Conservation (phyloP, 2,113 vertebrate genomes). For the Gallinago media region DNA sequence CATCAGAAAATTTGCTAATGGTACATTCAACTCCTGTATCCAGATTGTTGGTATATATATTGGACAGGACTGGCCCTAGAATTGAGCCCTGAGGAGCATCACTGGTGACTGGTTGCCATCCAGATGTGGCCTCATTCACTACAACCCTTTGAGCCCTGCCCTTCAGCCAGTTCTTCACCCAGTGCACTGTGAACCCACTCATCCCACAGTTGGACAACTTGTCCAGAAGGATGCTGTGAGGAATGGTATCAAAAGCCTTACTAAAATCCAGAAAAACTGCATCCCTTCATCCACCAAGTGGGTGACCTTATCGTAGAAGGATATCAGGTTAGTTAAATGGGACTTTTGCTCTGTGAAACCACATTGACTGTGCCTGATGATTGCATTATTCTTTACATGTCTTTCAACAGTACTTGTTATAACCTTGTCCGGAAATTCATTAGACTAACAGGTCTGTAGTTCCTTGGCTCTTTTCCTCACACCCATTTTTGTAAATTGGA, state of each 20-base stretch:
- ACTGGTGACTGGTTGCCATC: not conserved
- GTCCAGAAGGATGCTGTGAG: not conserved
- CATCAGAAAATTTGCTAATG: not conserved
- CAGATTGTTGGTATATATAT: not conserved
- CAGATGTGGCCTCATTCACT: not conserved
- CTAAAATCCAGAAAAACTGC: not conserved
- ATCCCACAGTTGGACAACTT: not conserved
- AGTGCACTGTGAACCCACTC: not conserved
- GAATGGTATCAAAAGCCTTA: not conserved
- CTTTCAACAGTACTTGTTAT: not conserved
- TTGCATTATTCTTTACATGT: not conserved
- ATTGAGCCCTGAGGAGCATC: not conserved
- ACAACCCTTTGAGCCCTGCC: not conserved
- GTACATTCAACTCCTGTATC: not conserved
- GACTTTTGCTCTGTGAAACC: not conserved
- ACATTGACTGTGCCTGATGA: not conserved
- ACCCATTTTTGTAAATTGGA: not conserved
- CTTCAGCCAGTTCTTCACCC: not conserved
- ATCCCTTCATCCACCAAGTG: not conserved
- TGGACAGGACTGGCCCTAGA: not conserved
- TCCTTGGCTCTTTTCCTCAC: not conserved
- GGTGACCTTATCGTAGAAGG: not conserved
- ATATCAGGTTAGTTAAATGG: not conserved
- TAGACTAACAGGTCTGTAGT: not conserved
- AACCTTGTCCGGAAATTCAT: not conserved